Evolutionary conservation across 2,888 invertebrate species (phyloP), one percentile per base, ranked within the genome.

Genomic region (Cryptops parisi): DNA sequence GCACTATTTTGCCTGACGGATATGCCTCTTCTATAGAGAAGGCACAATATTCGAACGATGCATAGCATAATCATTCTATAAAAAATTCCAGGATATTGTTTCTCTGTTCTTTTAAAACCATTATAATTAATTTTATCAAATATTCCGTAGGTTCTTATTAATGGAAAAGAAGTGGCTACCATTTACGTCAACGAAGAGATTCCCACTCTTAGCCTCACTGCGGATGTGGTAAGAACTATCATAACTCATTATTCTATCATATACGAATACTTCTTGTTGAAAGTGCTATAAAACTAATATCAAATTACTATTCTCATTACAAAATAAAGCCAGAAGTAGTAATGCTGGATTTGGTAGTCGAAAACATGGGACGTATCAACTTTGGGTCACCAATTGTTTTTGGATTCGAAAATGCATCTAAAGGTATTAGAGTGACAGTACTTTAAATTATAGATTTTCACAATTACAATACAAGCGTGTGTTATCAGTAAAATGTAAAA

Each of bases 311-410:
- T n/a, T n/a, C n/a, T n/a, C n/a, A n/a, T n/a, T n/a, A n/a, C n/a
- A n/a, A n/a, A n/a, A n/a, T n/a, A n/a, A n/a, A n/a, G n/a, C n/a
- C 6, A 33, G 33, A 33, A 33, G 15, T 15, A 15, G 43, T 21
- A 6, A 19, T n/a, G 12, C 21, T 72, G 48, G 69, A 70, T 55
- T 63, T 65, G 23, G 64, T 76, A 43, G 74, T 76, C 47, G 73
- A 74, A 61, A 74, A 74, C 58, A 63, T 68, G 58, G 73, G 70
- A 1, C 61, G 74, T 40, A 68, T 72, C 2, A 73, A 73, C 62
- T 74, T 66, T 58, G 61, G 65, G 59, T 51, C 66, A 60, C 60
- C 72, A 64, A 23, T 39, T 1, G 38, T 38, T 22, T 49, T 49
- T 26, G 22, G 19, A 22, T 49, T 49, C 23, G 19, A 12, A 21